Evolutionary conservation across 2,113 vertebrate genomes (phyloP).

Genomic region (Pantherophis guttatus): DNA sequence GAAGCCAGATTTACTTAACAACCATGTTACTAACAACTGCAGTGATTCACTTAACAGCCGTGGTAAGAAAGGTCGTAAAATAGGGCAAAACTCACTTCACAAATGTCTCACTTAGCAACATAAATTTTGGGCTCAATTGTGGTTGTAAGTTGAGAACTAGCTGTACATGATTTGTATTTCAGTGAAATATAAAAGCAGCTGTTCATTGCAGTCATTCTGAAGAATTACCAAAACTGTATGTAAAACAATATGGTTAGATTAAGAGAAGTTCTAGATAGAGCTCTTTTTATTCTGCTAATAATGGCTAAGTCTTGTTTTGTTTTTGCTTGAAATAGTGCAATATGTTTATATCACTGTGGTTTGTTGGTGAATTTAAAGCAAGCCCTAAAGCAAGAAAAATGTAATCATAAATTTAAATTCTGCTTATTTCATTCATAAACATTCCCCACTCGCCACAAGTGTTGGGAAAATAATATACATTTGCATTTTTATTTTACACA

Average conservation of each 20-base stretch:
- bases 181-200: slow-evolving; percentile 41
- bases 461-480: slow-evolving; percentile 19
- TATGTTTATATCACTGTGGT: slow-evolving; percentile 49
- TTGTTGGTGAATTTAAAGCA: slow-evolving; percentile 47
- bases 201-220: slow-evolving; percentile 40
- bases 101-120: not conserved
- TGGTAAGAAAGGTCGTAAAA: not conserved
- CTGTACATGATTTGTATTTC: slow-evolving; percentile 12
- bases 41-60: not conserved
- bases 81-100: not conserved
- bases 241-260: slow-evolving; percentile 40
- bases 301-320: slow-evolving; percentile 46
- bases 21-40: not conserved
- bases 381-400: slow-evolving; percentile 16
- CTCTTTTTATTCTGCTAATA: slow-evolving; percentile 53
- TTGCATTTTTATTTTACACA: slow-evolving; percentile 23
- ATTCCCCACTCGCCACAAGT: not conserved
- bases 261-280: slow-evolving; percentile 48
- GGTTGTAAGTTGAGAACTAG: not conserved
- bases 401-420: not conserved
- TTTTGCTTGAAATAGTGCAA: slow-evolving; percentile 28
- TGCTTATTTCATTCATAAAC: not conserved
- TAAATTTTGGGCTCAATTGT: not conserved
- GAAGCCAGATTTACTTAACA: not conserved
- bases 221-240: slow-evolving; percentile 44